phyloP scores from a whole-genome alignment of 2,113 vertebrate species.

The Engraulis encrasicolus region DNA sequence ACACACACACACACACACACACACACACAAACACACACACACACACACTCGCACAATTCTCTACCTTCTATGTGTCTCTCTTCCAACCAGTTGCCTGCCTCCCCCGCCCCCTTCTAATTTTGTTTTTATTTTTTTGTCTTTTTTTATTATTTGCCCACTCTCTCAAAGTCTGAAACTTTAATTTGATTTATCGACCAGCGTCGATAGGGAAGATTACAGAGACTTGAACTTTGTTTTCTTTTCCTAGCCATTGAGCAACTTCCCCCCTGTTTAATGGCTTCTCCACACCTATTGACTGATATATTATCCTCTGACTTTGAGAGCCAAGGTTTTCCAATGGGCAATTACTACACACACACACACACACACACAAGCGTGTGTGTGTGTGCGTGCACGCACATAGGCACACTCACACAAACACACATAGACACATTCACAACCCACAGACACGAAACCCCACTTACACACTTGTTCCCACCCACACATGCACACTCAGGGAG shows the following conservation, averaged over 20 bases:
- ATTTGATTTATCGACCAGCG: slow-evolving; percentile 56
- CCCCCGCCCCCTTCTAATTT: neutral
- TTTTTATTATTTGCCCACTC: neutral
- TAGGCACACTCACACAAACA: slow-evolving; percentile 42
- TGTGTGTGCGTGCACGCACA: too few relatives aligned
- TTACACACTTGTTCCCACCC: neutral
- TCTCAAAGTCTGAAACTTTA: slow-evolving; percentile 46
- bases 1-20: slow-evolving; percentile 1
- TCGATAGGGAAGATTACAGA: slow-evolving; percentile 54
- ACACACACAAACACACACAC: too few relatives aligned
- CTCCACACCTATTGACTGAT: slow-evolving; percentile 58
- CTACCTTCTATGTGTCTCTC: neutral
- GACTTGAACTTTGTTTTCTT: slow-evolving; percentile 57
- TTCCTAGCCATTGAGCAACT: slow-evolving; percentile 51
- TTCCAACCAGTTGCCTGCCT: too few relatives aligned
- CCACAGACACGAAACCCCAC: neutral
- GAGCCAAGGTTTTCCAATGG: slow-evolving; percentile 54
- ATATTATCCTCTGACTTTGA: slow-evolving; percentile 60
- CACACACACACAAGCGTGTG: neutral
- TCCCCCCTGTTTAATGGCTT: slow-evolving; percentile 50
- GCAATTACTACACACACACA: slow-evolving; percentile 47
- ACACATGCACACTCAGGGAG: neutral
- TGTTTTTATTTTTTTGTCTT: neutral
- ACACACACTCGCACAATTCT: neutral
- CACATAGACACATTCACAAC: too few relatives aligned